These are phyloP conservation scores for Halcyon leucocephala DNA, from an alignment of 2,797 vertebrate species.

Conservation along the genomic window DNA sequence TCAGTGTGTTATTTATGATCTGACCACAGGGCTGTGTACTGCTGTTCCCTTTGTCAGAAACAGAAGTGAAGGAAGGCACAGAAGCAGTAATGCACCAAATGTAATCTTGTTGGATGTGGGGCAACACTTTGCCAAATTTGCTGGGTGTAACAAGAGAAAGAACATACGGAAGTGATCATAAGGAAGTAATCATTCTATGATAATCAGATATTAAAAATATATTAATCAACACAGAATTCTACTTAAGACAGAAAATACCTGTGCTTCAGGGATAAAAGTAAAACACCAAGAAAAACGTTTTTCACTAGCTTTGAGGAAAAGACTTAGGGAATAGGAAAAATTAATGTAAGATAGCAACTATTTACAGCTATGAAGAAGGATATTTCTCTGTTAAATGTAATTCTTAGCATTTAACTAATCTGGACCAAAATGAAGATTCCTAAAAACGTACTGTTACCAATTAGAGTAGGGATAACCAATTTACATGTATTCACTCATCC, in stretches of 20 bases:
- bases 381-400: slow-evolving; percentile 15
- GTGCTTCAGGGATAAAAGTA: neutral
- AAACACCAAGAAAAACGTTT: neutral
- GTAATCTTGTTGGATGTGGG: neutral
- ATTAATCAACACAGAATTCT: neutral
- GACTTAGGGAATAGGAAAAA: neutral
- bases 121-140: neutral
- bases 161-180: neutral
- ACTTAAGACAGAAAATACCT: neutral
- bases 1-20: neutral
- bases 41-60: neutral
- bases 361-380: neutral
- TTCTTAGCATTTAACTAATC: neutral
- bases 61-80: neutral
- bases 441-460: neutral
- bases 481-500: neutral
- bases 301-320: neutral
- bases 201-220: neutral
- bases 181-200: neutral
- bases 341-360: neutral
- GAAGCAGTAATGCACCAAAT: neutral
- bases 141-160: neutral
- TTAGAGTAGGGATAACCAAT: neutral
- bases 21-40: neutral
- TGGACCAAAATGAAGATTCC: neutral